Evolutionary conservation across 1,140 invertebrate species (phyloP).

Genomic region (Penaeus japonicus): DNA sequence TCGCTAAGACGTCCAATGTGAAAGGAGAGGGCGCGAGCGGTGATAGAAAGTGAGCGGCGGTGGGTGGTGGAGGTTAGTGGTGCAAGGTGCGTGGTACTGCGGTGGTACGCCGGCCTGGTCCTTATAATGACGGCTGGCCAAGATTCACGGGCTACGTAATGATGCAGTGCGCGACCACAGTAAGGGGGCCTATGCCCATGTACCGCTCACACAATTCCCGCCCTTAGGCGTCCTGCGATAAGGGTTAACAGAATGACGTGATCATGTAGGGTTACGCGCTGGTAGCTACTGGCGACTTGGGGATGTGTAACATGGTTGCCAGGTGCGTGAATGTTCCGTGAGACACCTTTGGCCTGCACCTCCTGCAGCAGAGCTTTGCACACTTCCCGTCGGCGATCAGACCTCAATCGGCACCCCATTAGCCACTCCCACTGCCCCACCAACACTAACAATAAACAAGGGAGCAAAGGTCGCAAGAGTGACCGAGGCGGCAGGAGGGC

Average conservation of each 20-base stretch:
- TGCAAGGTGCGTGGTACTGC: constrained; percentile 34
- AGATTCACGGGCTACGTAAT: constrained; percentile 56
- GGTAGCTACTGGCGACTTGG: constrained; percentile 11
- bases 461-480: constrained; percentile 32
- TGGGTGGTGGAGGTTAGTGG: constrained; percentile 12
- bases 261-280: neutral
- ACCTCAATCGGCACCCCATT: neutral
- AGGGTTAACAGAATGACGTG: constrained; percentile 19
- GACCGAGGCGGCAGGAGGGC: constrained; percentile 47
- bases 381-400: neutral
- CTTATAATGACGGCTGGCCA: constrained; percentile 55
- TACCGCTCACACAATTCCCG: constrained; percentile 25
- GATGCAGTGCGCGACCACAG: constrained; percentile 45
- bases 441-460: neutral
- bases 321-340: constrained; percentile 50
- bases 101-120: constrained; percentile 41
- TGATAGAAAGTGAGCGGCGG: neutral
- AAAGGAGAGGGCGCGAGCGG: neutral
- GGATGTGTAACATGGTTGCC: constrained; percentile 57
- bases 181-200: constrained; percentile 34
- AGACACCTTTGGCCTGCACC: neutral
- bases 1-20: neutral
- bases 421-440: neutral
- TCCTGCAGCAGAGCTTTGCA: neutral
- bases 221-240: constrained; percentile 34